Conservation (phyloP, 2,888 invertebrate genomes). For the Neoaliturus tenellus region DNA sequence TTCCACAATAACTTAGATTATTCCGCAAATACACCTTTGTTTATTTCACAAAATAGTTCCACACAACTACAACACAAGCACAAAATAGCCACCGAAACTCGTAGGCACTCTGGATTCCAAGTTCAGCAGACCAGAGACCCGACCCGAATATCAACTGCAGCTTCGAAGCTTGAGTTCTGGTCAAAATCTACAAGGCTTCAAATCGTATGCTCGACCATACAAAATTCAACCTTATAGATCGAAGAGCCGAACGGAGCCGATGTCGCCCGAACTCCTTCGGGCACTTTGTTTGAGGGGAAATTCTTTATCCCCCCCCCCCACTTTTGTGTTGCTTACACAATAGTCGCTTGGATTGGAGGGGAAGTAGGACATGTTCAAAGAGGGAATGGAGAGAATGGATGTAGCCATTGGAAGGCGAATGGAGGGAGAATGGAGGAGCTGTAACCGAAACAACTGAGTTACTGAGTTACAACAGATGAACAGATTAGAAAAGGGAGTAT, state of each 20-base stretch:
- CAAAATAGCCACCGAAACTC: background rate
- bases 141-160: background rate
- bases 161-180: constrained; percentile 3
- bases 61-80: background rate
- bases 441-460: too few species aligned
- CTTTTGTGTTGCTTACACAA: background rate
- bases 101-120: background rate
- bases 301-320: background rate
- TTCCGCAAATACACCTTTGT: too few species aligned
- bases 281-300: background rate
- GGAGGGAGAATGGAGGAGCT: background rate
- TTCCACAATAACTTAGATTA: background rate
- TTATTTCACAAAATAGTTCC: background rate
- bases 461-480: background rate
- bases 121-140: background rate
- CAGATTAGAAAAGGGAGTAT: background rate
- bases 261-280: background rate
- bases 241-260: background rate
- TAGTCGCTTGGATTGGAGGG: background rate
- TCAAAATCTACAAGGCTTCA: constrained; percentile 1
- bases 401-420: background rate
- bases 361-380: background rate
- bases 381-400: background rate
- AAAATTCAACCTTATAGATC: constrained; percentile 26
- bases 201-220: constrained; percentile 12